Evolutionary conservation across 2,797 vertebrate genomes (phyloP), one percentile per base, ranked within the genome.

Genomic region (Coregonus sp.): DNA sequence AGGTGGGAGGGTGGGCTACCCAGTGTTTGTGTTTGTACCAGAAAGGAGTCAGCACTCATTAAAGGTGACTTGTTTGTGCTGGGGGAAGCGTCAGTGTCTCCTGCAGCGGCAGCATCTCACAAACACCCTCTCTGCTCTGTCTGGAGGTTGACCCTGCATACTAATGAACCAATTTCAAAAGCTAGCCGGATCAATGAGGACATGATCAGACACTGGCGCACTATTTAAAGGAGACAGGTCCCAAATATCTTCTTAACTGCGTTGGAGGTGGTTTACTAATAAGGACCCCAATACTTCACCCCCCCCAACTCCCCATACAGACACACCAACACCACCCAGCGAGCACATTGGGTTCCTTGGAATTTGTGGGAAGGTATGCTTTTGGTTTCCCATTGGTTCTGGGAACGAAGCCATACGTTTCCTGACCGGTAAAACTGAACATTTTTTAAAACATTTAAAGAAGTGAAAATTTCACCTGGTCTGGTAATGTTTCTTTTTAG

Each of bases 121-220:
- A 79, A 70, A 79, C 76, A 61, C 74, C 59, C 47, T 7, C 50
- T 52, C 50, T 72, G 50, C 65, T 74, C 72, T 76, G 74, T 80
- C 73, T 79, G 74, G 63, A 73, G 70, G 59, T 75, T 63, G 77
- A 75, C 79, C 77, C 78, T 78, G 80, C 78, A 89, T 87, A 75
- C 78, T 81, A 78, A 86, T 85, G 76, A 31, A 35, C 54, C 70
- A 25, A 52, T 80, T 85, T 87, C 76, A 83, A 81, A 81, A 56
- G 11, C 77, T 80, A 73, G 68, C 35, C 12, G 12, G 78, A 89
- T 88, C 86, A 83, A 85, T 85, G 81, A 74, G 74, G 31, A 54
- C 67, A 65, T 73, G 75, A 65, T 75, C 70, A 74, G 37, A 68
- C 56, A 65, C 31, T 35, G 54, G 59, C 68, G 15, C 37, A 65